These are phyloP conservation scores for Aptenodytes forsteri DNA, from an alignment of 2,113 vertebrate genomes.

Conservation along the genomic window DNA sequence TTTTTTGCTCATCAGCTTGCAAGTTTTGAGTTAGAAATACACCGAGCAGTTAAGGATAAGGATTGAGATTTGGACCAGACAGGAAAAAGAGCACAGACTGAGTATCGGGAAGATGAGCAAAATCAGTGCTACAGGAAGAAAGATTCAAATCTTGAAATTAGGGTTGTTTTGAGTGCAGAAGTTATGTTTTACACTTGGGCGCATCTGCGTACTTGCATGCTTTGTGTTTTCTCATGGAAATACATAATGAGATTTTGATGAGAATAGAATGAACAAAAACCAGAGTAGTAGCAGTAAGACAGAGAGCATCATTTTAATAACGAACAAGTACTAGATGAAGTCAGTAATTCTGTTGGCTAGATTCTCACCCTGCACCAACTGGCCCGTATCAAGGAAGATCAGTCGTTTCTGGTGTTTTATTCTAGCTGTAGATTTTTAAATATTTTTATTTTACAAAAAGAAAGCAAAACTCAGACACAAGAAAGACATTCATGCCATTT, in stretches of 20 bases:
- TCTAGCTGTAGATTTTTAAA: neutral
- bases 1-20: neutral
- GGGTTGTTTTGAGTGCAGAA: neutral
- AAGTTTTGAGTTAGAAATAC: neutral
- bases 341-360: neutral
- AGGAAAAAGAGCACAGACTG: neutral
- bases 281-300: neutral
- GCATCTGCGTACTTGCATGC: neutral
- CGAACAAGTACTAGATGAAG: neutral
- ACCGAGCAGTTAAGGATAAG: neutral
- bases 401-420: neutral
- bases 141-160: neutral
- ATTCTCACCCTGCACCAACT: neutral
- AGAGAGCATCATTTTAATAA: neutral
- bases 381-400: neutral
- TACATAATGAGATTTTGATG: neutral
- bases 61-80: neutral
- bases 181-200: neutral
- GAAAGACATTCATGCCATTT: neutral
- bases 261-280: neutral
- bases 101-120: neutral
- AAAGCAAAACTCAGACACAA: neutral
- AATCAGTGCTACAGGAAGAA: neutral
- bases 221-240: neutral
- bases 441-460: neutral